phyloP scores from a whole-genome alignment of 2,888 invertebrate genomes.

The Oasisia sp. region DNA sequence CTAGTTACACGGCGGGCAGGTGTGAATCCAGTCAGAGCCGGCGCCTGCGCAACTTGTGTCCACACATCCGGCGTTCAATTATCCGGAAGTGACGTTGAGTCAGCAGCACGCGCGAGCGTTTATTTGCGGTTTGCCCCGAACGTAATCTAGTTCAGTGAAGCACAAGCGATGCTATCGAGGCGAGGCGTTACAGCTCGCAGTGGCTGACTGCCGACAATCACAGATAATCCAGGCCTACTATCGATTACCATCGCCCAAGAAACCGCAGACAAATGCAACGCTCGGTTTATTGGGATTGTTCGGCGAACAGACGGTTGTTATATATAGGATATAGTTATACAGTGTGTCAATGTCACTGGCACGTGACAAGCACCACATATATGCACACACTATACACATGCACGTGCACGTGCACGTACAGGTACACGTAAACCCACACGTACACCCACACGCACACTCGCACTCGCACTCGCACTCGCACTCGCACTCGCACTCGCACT shows the following conservation, averaged over 20 bases:
- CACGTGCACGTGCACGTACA: too few relatives aligned
- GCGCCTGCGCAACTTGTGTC: background rate
- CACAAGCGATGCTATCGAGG: background rate
- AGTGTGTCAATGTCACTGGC: too few relatives aligned
- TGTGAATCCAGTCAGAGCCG: constrained; percentile 14
- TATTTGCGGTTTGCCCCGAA: background rate
- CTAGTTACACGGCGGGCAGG: background rate
- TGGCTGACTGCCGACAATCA: background rate
- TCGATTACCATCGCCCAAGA: background rate
- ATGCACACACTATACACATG: too few relatives aligned
- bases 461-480: background rate
- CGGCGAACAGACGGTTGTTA: background rate
- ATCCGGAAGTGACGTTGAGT: constrained; percentile 3
- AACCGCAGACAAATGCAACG: background rate
- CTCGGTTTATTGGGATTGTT: background rate
- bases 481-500: background rate
- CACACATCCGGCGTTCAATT: background rate
- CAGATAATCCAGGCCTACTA: background rate
- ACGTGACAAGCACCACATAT: too few relatives aligned
- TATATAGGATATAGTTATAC: background rate
- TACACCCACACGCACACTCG: background rate
- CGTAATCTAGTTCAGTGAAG: background rate
- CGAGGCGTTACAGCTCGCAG: background rate
- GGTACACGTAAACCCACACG: too few relatives aligned
- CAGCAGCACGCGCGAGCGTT: background rate